phyloP scores from a whole-genome alignment of 1,140 invertebrate species.

The honey bee (Apis mellifera) region DNA sequence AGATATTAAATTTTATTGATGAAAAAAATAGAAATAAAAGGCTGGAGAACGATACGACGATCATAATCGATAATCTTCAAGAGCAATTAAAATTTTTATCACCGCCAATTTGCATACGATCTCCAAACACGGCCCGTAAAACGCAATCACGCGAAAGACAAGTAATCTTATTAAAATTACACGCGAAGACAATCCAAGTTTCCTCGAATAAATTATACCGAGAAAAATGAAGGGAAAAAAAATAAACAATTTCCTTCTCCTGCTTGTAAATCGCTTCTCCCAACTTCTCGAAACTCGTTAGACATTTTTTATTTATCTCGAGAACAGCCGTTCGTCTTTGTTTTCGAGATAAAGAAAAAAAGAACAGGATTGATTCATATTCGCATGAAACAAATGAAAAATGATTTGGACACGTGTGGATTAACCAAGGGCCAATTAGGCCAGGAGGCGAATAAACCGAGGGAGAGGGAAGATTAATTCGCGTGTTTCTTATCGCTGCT shows the following conservation, averaged over 20 bases:
- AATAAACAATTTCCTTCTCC: background rate
- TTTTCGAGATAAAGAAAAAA: background rate
- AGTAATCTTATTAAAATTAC: constrained; percentile 2
- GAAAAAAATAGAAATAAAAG: too few relatives aligned
- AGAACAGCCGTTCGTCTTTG: background rate
- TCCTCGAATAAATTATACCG: background rate
- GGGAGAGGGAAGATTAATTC: constrained; percentile 27
- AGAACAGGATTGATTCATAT: constrained; percentile 2
- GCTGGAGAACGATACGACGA: too few relatives aligned
- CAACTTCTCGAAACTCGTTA: constrained; percentile 2
- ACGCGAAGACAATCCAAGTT: constrained; percentile 12
- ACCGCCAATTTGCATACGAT: background rate
- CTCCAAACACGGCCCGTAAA: too few relatives aligned
- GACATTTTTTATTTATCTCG: too few relatives aligned
- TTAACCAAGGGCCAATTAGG: constrained; percentile 33
- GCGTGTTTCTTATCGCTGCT: constrained; percentile 2
- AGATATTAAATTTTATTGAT: too few relatives aligned
- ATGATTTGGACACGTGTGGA: too few relatives aligned
- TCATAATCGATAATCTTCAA: too few relatives aligned
- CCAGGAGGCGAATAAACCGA: background rate
- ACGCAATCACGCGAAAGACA: background rate
- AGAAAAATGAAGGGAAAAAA: background rate
- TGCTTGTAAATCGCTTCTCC: background rate
- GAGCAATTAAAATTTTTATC: background rate
- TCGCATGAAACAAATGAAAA: background rate